Percentiles rank a stretch among this genome's conserved stretches.
These are phyloP conservation scores for Zapus hudsonius DNA, from an alignment of 2,113 vertebrate species.

Conservation along the genomic window DNA sequence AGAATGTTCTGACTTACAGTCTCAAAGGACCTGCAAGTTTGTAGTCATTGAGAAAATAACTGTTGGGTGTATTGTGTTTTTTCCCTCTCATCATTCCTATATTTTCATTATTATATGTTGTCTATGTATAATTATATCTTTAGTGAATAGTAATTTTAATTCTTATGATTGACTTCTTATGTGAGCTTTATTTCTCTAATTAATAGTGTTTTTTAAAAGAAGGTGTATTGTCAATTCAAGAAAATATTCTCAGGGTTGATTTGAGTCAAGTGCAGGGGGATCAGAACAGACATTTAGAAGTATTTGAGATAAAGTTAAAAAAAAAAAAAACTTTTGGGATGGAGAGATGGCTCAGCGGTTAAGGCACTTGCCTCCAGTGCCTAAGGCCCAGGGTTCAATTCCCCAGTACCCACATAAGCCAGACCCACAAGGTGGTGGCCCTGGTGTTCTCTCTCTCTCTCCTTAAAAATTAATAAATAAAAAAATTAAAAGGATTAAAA, in stretches of 20 bases:
- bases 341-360: too few species aligned
- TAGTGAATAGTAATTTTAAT: constrained; percentile 84
- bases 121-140: constrained; percentile 84
- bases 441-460: too few species aligned
- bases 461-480: too few species aligned
- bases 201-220: constrained; percentile 78
- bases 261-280: neutral
- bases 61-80: constrained; percentile 53
- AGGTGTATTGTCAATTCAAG: neutral
- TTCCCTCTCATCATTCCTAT: constrained; percentile 67
- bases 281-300: constrained; percentile 27
- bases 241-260: neutral
- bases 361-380: too few species aligned
- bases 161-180: constrained; percentile 83
- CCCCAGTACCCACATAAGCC: too few species aligned
- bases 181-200: constrained; percentile 75
- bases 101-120: constrained; percentile 83
- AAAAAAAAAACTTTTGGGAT: neutral
- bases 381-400: too few species aligned
- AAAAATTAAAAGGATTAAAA: too few species aligned
- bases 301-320: constrained; percentile 8
- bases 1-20: neutral
- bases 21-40: constrained; percentile 8
- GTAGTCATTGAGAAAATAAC: constrained; percentile 76
- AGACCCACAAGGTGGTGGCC: too few species aligned